phyloP scores from a whole-genome alignment of 1,140 invertebrate species.

The Philotrypesis tridentata region DNA sequence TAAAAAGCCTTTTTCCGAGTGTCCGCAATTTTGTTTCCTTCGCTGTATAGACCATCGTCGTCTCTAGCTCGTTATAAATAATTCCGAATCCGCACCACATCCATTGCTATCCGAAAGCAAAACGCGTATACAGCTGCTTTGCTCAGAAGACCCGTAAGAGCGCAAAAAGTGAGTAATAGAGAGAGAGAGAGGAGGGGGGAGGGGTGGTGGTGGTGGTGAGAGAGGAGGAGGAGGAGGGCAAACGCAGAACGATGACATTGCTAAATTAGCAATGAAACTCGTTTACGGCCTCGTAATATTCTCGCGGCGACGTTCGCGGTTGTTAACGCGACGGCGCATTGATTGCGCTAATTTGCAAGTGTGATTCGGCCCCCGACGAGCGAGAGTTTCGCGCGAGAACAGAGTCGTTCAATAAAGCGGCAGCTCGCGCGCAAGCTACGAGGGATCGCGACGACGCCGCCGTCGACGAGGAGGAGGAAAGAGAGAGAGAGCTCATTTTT shows the following conservation, averaged over 20 bases:
- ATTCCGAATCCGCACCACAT: too few species aligned
- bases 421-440: too few species aligned
- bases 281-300: constrained; percentile 48
- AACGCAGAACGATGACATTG: constrained; percentile 55
- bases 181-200: constrained; percentile 9
- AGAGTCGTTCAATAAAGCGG: constrained; percentile 14
- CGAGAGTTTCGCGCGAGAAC: neutral
- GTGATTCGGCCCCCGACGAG: constrained; percentile 25
- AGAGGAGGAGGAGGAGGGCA: constrained; percentile 45
- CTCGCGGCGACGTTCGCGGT: constrained; percentile 19
- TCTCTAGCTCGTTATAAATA: too few species aligned
- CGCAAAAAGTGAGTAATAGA: neutral
- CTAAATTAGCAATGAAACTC: constrained; percentile 56
- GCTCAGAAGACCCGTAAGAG: too few species aligned
- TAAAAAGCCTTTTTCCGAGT: neutral
- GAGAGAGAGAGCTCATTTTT: constrained; percentile 33
- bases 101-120: constrained; percentile 28
- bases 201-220: too few species aligned
- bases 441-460: too few species aligned
- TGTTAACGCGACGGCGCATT: constrained; percentile 42
- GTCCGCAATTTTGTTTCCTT: too few species aligned
- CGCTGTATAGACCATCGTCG: too few species aligned
- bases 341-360: constrained; percentile 46
- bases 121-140: too few species aligned
- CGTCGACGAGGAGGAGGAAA: neutral